phyloP scores from a whole-genome alignment of 2,113 vertebrate species.

The Lasiurus borealis region DNA sequence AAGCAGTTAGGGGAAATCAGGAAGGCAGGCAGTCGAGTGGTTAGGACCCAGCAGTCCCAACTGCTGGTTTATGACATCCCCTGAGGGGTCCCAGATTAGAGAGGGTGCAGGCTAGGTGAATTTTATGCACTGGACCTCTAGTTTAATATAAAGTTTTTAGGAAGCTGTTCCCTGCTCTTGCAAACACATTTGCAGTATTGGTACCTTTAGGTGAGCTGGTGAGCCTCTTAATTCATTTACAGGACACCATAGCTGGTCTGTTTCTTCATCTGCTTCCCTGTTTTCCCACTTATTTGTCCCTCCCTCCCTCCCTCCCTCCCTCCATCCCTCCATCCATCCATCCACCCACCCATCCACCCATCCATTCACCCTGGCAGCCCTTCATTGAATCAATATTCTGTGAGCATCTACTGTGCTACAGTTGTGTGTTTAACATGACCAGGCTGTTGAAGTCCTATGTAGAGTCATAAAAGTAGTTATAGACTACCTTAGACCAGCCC shows the following conservation, averaged over 20 bases:
- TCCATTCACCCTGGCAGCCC: background rate
- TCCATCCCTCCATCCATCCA: too few species aligned
- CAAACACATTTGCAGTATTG: background rate
- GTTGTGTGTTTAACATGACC: slow-evolving; percentile 84
- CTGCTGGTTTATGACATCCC: too few species aligned
- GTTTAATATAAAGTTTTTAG: background rate
- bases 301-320: too few species aligned
- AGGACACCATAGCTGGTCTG: background rate
- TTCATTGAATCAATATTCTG: background rate
- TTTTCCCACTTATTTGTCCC: too few species aligned
- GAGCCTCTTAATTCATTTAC: background rate
- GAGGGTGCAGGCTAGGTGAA: too few species aligned
- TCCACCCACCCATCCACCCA: too few species aligned
- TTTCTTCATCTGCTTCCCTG: background rate
- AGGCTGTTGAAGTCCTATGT: slow-evolving; percentile 95
- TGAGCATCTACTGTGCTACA: background rate
- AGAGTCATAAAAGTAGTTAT: slow-evolving; percentile 94
- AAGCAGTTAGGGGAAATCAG: too few species aligned
- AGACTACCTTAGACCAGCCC: slow-evolving; percentile 90
- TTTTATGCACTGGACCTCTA: too few species aligned
- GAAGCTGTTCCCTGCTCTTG: background rate
- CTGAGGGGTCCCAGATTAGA: too few species aligned
- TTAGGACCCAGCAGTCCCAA: too few species aligned
- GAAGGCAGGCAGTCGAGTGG: too few species aligned
- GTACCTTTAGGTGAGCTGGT: background rate